Conservation (phyloP, 2,888 invertebrate species). For the Lissonota sp. region DNA sequence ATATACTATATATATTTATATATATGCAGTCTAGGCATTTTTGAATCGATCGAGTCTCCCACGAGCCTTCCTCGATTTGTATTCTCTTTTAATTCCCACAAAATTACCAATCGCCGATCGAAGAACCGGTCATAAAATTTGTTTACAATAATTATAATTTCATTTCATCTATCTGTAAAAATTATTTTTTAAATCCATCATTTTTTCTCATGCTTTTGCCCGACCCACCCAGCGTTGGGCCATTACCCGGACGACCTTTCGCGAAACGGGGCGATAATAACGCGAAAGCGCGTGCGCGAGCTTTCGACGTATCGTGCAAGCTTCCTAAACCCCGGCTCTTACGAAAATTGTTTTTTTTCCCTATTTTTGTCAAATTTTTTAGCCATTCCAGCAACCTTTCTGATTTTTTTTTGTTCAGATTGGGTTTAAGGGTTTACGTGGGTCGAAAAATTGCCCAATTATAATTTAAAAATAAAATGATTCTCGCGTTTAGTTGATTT, state of each 20-base stretch:
- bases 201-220: conserved; percentile 19
- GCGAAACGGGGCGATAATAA: conserved; percentile 7
- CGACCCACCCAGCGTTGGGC: conserved; percentile 24
- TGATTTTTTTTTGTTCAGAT: too few species aligned
- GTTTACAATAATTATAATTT: not conserved
- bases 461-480: too few species aligned
- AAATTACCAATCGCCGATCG: conserved; percentile 24
- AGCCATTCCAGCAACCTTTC: too few species aligned
- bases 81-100: conserved; percentile 29
- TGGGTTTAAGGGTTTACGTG: too few species aligned
- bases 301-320: conserved; percentile 50
- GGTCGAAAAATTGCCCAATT: too few species aligned
- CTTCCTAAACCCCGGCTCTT: conserved; percentile 18
- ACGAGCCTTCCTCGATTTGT: conserved; percentile 11
- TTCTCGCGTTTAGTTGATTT: too few species aligned
- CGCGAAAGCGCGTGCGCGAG: conserved; percentile 57
- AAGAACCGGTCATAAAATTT: conserved; percentile 43
- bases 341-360: too few species aligned
- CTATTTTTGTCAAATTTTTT: too few species aligned
- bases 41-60: conserved; percentile 50
- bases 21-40: conserved; percentile 53
- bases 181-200: conserved; percentile 8
- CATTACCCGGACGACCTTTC: conserved; percentile 36
- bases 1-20: conserved; percentile 45
- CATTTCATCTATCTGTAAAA: not conserved